Conservation (phyloP, 2,113 vertebrate genomes). For the Vulpes ferrilata region DNA sequence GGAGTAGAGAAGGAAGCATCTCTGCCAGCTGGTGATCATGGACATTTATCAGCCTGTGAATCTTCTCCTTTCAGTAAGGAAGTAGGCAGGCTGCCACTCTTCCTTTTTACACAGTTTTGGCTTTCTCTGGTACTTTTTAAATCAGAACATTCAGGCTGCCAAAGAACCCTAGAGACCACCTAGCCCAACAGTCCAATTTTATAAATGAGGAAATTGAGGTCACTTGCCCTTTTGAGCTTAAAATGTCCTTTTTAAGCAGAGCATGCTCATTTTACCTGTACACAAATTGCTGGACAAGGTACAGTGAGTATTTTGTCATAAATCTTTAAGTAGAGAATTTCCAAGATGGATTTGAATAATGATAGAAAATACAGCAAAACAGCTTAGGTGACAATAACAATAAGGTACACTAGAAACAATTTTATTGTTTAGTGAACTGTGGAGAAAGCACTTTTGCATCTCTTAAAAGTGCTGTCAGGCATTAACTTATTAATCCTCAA, state of each 20-base stretch:
- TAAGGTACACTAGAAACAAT: not conserved
- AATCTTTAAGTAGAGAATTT: constrained; percentile 39
- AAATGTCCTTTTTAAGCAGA: not conserved
- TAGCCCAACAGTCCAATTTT: constrained; percentile 10
- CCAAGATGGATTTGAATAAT: constrained; percentile 48
- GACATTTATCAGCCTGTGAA: not conserved
- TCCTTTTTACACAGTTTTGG: not conserved
- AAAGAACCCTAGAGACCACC: not conserved
- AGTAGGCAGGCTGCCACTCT: not conserved
- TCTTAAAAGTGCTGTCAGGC: not conserved
- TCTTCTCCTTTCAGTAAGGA: not conserved
- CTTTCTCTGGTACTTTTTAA: constrained; percentile 24
- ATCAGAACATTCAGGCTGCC: not conserved
- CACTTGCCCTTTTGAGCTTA: not conserved
- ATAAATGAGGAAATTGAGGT: constrained; percentile 51
- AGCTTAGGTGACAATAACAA: constrained; percentile 22
- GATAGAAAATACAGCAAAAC: constrained; percentile 8
- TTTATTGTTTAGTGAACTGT: not conserved
- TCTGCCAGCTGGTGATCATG: not conserved
- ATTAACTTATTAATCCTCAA: constrained; percentile 41
- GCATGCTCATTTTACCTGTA: constrained; percentile 5
- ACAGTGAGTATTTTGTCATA: constrained; percentile 25
- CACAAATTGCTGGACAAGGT: not conserved
- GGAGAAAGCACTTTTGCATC: constrained; percentile 21
- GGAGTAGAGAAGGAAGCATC: too few species aligned